Evolutionary conservation across 2,888 invertebrate species (phyloP).

Genomic region (Acheta domesticus): DNA sequence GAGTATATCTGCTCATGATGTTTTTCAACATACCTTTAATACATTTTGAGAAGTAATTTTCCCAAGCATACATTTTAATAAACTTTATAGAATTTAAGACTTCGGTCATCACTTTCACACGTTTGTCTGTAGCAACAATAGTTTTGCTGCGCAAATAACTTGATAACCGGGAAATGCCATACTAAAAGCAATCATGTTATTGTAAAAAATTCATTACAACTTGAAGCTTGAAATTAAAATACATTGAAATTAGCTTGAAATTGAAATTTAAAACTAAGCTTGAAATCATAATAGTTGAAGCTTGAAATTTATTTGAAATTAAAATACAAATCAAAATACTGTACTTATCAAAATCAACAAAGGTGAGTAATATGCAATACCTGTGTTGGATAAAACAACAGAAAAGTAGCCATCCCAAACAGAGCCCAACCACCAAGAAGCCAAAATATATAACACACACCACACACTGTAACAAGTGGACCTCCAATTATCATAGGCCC

Average conservation of each 20-base stretch:
- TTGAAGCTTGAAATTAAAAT: neutral
- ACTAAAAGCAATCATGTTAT: conserved; percentile 44
- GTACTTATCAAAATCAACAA: too few relatives aligned
- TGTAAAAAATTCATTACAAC: neutral
- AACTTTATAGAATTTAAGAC: conserved; percentile 56
- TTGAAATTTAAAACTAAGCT: too few relatives aligned
- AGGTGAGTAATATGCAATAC: conserved; percentile 43
- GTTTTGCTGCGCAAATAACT: conserved; percentile 46
- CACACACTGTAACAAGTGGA: conserved; percentile 51
- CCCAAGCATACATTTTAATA: conserved; percentile 66
- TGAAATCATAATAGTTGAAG: too few relatives aligned
- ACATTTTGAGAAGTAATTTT: conserved; percentile 54
- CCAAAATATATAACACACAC: conserved; percentile 51
- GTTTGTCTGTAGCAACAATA: conserved; percentile 45
- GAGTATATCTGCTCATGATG: neutral
- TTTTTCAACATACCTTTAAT: conserved; percentile 45
- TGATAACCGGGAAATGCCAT: conserved; percentile 47
- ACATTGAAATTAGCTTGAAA: too few relatives aligned
- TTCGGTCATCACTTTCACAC: conserved; percentile 56
- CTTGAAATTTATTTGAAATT: too few relatives aligned
- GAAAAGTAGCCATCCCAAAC: conserved; percentile 51
- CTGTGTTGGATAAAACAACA: conserved; percentile 55
- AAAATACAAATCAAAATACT: too few relatives aligned
- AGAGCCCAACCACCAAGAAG: conserved; percentile 55
- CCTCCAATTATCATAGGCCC: conserved; percentile 55